These are phyloP conservation scores for Phalacrocorax aristotelis DNA, from an alignment of 2,113 vertebrate genomes.

Conservation along the genomic window DNA sequence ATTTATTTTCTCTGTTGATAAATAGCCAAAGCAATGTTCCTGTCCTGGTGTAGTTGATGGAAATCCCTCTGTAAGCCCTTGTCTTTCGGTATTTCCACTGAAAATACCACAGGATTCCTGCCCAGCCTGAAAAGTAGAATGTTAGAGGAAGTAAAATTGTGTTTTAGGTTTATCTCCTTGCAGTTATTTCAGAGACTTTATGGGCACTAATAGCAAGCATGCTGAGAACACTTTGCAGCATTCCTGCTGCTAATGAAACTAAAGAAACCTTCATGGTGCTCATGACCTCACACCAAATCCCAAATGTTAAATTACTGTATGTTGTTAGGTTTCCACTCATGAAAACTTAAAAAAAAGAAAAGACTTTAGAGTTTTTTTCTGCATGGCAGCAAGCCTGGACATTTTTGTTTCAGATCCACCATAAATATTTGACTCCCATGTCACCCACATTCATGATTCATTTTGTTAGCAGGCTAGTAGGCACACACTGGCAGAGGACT, in stretches of 20 bases:
- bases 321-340: slow-evolving; percentile 1
- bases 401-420: slow-evolving; percentile 74
- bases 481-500: slow-evolving; percentile 64
- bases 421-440: slow-evolving; percentile 74
- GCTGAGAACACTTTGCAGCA: background rate
- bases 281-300: background rate
- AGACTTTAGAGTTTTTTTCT: slow-evolving; percentile 24
- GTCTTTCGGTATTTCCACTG: slow-evolving; percentile 21
- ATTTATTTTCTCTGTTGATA: slow-evolving; percentile 27
- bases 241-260: background rate
- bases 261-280: background rate
- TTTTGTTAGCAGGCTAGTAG: slow-evolving; percentile 54
- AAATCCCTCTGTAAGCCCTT: slow-evolving; percentile 30
- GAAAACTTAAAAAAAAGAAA: slow-evolving; percentile 13
- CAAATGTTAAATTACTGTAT: background rate
- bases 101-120: slow-evolving; percentile 35
- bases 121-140: slow-evolving; percentile 4
- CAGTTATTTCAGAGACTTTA: background rate
- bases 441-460: slow-evolving; percentile 66
- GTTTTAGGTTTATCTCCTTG: slow-evolving; percentile 23
- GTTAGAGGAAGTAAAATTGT: background rate
- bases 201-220: background rate
- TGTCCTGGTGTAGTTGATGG: background rate
- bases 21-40: slow-evolving; percentile 21
- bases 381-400: slow-evolving; percentile 72